Percentiles rank a stretch among this genome's conserved stretches.
These are phyloP conservation scores for Prolemur simus DNA, from an alignment of 2,113 vertebrate species.

Conservation along the genomic window DNA sequence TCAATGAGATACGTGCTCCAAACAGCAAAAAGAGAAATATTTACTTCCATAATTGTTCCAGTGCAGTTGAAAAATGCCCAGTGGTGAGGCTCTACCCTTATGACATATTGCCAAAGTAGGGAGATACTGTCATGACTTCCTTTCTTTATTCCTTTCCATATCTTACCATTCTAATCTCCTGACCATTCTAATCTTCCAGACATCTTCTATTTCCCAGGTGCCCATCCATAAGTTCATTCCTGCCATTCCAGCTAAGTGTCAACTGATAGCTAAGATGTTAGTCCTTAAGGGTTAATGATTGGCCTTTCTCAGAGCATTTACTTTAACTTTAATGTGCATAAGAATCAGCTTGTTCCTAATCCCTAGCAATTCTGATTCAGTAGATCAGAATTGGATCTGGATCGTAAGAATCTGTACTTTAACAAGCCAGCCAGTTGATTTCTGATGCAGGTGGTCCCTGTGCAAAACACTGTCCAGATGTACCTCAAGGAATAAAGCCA, in stretches of 20 bases:
- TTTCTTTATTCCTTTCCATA: background rate
- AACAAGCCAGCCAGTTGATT: background rate
- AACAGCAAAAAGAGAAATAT: background rate
- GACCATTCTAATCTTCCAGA: background rate
- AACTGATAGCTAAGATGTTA: background rate
- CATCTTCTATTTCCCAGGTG: background rate
- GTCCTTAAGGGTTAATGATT: background rate
- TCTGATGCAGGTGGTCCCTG: background rate
- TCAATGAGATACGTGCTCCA: background rate
- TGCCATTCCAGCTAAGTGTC: background rate
- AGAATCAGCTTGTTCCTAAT: background rate
- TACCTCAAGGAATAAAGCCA: background rate
- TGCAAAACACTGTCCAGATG: background rate
- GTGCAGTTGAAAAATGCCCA: background rate
- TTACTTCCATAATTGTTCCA: constrained; percentile 4
- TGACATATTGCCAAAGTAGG: background rate
- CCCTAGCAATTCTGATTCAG: background rate
- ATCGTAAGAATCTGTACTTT: background rate
- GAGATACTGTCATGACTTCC: background rate
- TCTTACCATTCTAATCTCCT: background rate
- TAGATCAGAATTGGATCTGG: background rate
- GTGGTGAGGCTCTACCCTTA: background rate
- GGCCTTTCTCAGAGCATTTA: background rate
- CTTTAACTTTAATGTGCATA: background rate
- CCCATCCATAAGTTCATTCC: background rate